Evolutionary conservation across 2,797 vertebrate species (phyloP), one percentile per base, ranked within the genome.

Genomic region (Eulemur rubriventer): DNA sequence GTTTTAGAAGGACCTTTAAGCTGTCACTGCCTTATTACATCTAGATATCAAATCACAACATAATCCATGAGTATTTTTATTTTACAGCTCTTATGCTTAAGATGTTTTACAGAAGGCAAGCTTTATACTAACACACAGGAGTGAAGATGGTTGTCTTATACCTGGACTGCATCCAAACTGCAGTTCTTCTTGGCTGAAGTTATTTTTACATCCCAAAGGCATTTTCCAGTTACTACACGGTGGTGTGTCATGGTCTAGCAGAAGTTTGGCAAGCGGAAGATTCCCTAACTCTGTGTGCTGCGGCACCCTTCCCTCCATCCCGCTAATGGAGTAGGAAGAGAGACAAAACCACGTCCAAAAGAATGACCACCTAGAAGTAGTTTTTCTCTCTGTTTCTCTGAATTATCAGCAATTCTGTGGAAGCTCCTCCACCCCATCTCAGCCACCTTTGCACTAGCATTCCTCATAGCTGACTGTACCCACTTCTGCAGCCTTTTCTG

Each of bases 1-100:
- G n/a, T 67, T 92, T 90, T 75, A 88, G n/a, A 79, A 95, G 38
- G 78, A 85, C 52, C 69, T 96, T 89, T 91, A 85, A 67, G 35
- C 78, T 91, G 63, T 88, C 83, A 43, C 65, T 85, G 46, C 82
- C 73, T 73, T 69, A 75, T 11, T 20, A 75, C 81, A 81, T 92
- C 70, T 91, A 38, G 63, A 79, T 75, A 86, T 63, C 85, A 82
- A 72, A 67, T 80, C 35, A 81, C 80, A 78, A 59, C 86, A 72
- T 76, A 88, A 96, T 59, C 73, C 65, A 30, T 4, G 48, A 76
- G 52, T 14, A 78, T 91, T 94, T 94, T 96, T 72, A 89, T 55
- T 86, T 94, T 78, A 81, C 13, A 93, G 82, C 6, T 69, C 65
- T 89, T 89, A 41, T 24, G 50, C 16, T 20, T 70, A 63, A 92